Conservation (phyloP, 2,888 invertebrate genomes). For the Hirtodrosophila alboralis region DNA sequence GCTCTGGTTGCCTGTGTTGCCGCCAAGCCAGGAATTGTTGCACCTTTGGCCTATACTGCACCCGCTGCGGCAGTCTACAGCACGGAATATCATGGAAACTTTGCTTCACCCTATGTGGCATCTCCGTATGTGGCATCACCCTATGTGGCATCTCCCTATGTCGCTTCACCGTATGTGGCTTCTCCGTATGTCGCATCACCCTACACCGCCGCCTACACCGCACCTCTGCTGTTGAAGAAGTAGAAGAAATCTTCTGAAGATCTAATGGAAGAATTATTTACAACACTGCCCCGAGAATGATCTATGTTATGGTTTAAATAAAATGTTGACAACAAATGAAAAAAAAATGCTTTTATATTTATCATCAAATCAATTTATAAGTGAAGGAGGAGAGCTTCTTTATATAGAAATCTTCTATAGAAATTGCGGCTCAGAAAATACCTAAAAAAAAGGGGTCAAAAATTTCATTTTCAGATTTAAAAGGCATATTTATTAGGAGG, state of each 20-base stretch:
- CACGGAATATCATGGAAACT: constrained; percentile 82
- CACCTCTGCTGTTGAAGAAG: constrained; percentile 75
- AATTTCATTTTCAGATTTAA: too few relatives aligned
- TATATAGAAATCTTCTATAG: too few relatives aligned
- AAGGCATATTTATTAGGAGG: too few relatives aligned
- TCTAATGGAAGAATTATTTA: neutral
- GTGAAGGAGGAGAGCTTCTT: too few relatives aligned
- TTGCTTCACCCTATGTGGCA: constrained; percentile 80
- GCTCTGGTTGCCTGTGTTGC: constrained; percentile 75
- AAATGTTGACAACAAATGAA: constrained; percentile 28
- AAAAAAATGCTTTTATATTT: constrained; percentile 5
- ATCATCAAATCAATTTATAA: too few relatives aligned
- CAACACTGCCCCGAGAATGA: neutral
- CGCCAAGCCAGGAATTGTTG: constrained; percentile 81
- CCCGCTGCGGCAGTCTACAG: constrained; percentile 82
- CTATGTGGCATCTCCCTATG: constrained; percentile 70
- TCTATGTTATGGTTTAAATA: constrained; percentile 22
- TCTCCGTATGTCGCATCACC: constrained; percentile 53
- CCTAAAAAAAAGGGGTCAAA: too few relatives aligned
- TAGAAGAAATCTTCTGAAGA: constrained; percentile 37
- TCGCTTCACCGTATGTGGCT: constrained; percentile 69
- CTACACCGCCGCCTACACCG: constrained; percentile 63
- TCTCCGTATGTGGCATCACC: constrained; percentile 69
- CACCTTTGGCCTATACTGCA: constrained; percentile 83
- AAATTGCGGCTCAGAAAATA: too few relatives aligned